Evolutionary conservation across 1,140 invertebrate genomes (phyloP).

Genomic region (Trichoplusia ni): DNA sequence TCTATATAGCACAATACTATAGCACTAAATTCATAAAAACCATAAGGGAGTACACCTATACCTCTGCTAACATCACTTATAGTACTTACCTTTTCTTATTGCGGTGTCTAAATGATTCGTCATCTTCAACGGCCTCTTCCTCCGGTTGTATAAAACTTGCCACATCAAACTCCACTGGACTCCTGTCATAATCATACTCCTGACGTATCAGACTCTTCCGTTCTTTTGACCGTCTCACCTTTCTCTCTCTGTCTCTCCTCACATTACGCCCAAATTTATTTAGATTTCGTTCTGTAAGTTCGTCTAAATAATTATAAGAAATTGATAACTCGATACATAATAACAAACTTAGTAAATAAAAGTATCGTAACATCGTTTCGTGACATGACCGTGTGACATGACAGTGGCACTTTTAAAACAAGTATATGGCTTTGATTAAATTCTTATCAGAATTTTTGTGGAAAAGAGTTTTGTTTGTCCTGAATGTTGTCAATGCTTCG

Average conservation of each 20-base stretch:
- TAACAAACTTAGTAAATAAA: conserved; percentile 56
- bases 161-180: conserved; percentile 42
- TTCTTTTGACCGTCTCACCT: not conserved
- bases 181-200: conserved; percentile 35
- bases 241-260: not conserved
- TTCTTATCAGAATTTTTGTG: too few species aligned
- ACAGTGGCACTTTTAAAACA: not conserved
- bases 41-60: too few species aligned
- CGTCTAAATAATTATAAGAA: conserved; percentile 46
- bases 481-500: too few species aligned
- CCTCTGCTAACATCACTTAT: not conserved
- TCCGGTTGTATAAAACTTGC: conserved; percentile 47
- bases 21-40: too few species aligned
- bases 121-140: not conserved
- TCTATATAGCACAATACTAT: too few species aligned
- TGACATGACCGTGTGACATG: conserved; percentile 40
- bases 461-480: too few species aligned
- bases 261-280: not conserved
- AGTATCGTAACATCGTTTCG: conserved; percentile 49
- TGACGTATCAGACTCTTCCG: not conserved
- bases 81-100: conserved; percentile 29
- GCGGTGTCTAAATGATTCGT: conserved; percentile 1
- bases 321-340: conserved; percentile 47
- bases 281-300: not conserved
- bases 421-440: too few species aligned